Base-by-base conservation (phyloP, 2,888 invertebrate genomes). In the Pinctada fucata region DNA sequence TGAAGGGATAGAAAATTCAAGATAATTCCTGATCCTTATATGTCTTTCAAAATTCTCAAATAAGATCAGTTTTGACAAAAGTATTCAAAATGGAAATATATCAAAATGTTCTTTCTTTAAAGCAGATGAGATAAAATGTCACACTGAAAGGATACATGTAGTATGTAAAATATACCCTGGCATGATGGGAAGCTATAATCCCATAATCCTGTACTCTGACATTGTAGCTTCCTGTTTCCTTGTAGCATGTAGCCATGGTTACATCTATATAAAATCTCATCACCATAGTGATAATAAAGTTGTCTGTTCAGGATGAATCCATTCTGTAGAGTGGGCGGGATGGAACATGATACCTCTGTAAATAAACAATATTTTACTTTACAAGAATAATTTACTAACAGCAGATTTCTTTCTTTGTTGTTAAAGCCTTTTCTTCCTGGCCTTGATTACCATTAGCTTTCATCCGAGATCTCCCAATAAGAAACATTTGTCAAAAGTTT, bases 241-340 rank as follows among this genome's bases (percentile, higher is more conserved):
- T 96, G 95, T 95, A 99, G 96, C 0, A 97, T 96, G 91, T 97
- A 97, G 31, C 99, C 99, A 92, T 98, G 98, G 89, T 97, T 95
- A 91, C 99, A 99, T 90, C 97, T 97, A 94, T 98, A 98, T 84
- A 95, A 95, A 0, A 97, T 95, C 66, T 96, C 94, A 92, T 98
- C 97, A 0, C 97, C 97, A 90, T 97, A 98, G 91, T 97, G 97
- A 91, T 96, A 97, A 51, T 52, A 50, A 31, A 52, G 48, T 49
- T 79, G 71, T 31, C 52, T 70, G 70, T 47, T 52, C 51, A 75
- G 67, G 3, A 73, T 65, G 58, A 72, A 49, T 4, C 70, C 73
- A 47, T 73, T 50, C 10, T 52, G 13, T 13, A 63, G 3, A 1
- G 63, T 47, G 1, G 52, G 70, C 0, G 71, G 67, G 8, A 13